A percentile compares a stretch with the other conserved stretches of the same genome.
Conservation (phyloP, 1,140 invertebrate genomes). For the Drosophila azteca region DNA sequence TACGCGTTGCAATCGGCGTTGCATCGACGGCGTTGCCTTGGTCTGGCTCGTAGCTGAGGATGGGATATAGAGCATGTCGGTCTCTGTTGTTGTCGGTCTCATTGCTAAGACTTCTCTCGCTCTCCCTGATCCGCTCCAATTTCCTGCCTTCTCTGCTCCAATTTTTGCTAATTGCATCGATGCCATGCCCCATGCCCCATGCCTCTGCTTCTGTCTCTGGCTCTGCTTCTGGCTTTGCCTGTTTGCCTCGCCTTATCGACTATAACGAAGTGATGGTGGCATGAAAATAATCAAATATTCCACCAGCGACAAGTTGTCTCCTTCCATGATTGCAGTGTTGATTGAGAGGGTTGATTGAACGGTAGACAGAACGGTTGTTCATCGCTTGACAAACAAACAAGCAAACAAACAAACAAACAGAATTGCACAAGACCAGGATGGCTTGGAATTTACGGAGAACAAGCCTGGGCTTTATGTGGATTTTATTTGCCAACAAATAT, state of each 20-base stretch:
- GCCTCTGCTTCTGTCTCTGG: neutral
- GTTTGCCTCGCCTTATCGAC: constrained; percentile 5
- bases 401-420: neutral
- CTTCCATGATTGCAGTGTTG: constrained; percentile 20
- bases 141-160: constrained; percentile 26
- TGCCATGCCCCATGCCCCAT: neutral
- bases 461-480: constrained; percentile 1
- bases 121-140: constrained; percentile 47
- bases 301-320: constrained; percentile 32
- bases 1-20: constrained; percentile 33
- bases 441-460: too few relatives aligned
- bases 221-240: neutral
- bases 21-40: constrained; percentile 19
- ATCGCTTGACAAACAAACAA: constrained; percentile 22
- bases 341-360: constrained; percentile 12
- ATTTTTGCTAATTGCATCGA: constrained; percentile 37
- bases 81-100: constrained; percentile 13
- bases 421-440: constrained; percentile 9
- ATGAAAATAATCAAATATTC: constrained; percentile 15
- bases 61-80: constrained; percentile 34
- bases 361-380: constrained; percentile 25
- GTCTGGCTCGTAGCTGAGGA: neutral
- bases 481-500: constrained; percentile 1
- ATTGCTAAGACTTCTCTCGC: constrained; percentile 30
- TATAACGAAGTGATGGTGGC: constrained; percentile 4